phyloP scores from a whole-genome alignment of 2,797 vertebrate species.

The Gobio occitaniae region DNA sequence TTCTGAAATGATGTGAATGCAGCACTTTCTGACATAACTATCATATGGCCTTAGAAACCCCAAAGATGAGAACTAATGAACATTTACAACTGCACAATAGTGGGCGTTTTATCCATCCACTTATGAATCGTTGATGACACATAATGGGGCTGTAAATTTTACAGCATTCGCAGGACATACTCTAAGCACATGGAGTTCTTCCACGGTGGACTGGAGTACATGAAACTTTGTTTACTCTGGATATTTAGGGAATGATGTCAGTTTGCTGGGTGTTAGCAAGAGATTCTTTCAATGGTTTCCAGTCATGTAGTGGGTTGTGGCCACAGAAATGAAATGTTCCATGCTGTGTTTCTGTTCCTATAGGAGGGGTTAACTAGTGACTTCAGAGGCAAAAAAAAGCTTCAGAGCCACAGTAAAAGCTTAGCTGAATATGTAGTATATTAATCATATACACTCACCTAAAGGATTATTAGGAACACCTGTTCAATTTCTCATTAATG shows the following conservation, averaged over 20 bases:
- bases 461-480: too few relatives aligned
- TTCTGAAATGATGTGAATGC: background rate
- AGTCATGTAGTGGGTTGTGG: slow-evolving; percentile 52
- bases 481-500: too few relatives aligned
- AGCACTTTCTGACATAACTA: slow-evolving; percentile 56
- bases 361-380: slow-evolving; percentile 12
- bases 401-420: slow-evolving; percentile 17
- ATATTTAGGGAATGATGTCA: slow-evolving; percentile 58
- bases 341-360: slow-evolving; percentile 49
- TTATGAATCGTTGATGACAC: slow-evolving; percentile 60
- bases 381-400: slow-evolving; percentile 33
- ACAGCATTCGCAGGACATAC: background rate
- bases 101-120: slow-evolving; percentile 44
- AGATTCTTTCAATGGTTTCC: slow-evolving; percentile 55
- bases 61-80: slow-evolving; percentile 59
- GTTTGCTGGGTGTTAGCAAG: slow-evolving; percentile 52
- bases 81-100: slow-evolving; percentile 61
- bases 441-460: slow-evolving; percentile 16
- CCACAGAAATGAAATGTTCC: slow-evolving; percentile 52
- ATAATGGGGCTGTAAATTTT: slow-evolving; percentile 6
- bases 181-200: background rate
- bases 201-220: background rate
- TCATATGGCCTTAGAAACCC: slow-evolving; percentile 35
- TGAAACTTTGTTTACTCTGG: slow-evolving; percentile 48
- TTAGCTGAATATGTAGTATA: slow-evolving; percentile 2